These are phyloP conservation scores for Leptinotarsa haldemani DNA, from an alignment of 2,888 invertebrate genomes.

Conservation along the genomic window DNA sequence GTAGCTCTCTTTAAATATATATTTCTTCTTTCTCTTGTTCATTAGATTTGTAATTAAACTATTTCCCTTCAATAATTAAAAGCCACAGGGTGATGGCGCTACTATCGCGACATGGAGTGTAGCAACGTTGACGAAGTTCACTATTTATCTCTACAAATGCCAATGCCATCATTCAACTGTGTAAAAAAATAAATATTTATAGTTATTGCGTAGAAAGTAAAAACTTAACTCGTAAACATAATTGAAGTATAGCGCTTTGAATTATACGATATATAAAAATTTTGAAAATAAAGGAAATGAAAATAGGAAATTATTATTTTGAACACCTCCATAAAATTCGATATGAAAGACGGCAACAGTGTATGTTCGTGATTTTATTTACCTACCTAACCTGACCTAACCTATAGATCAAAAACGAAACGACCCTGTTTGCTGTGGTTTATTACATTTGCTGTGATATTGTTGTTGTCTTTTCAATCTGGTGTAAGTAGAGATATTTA, in stretches of 20 bases:
- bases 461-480: conserved; percentile 1
- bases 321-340: conserved; percentile 1
- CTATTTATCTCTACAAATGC: conserved; percentile 1
- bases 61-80: conserved; percentile 1
- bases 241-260: not conserved
- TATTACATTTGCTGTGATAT: conserved; percentile 1
- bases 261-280: conserved; percentile 1
- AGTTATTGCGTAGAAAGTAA: conserved; percentile 1
- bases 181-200: conserved; percentile 1
- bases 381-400: not conserved
- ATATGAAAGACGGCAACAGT: conserved; percentile 1
- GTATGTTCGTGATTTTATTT: conserved; percentile 1
- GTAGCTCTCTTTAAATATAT: not conserved
- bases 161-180: conserved; percentile 1
- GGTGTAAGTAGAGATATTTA: conserved; percentile 13
- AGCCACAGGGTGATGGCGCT: not conserved
- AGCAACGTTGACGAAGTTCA: not conserved
- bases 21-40: conserved; percentile 1
- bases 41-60: conserved; percentile 1
- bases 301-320: not conserved
- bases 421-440: conserved; percentile 1
- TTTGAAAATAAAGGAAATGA: conserved; percentile 1
- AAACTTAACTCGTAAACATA: not conserved
- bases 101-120: conserved; percentile 1
- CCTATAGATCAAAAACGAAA: conserved; percentile 1